These are phyloP conservation scores for Ericerus pela DNA, from an alignment of 1,140 invertebrate species.

Conservation along the genomic window DNA sequence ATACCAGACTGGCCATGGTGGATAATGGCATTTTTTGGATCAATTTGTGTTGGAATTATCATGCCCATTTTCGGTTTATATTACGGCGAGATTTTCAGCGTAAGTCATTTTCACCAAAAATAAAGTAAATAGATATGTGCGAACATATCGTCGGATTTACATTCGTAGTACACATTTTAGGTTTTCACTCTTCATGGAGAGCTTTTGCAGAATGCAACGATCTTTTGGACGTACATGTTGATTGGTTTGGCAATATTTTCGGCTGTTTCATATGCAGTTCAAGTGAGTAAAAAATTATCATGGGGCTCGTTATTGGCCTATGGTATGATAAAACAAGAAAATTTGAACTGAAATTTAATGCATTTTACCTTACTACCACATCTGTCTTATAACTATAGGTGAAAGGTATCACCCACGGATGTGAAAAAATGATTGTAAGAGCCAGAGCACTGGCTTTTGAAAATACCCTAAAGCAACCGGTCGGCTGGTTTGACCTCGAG, in stretches of 20 bases:
- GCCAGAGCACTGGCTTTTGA: constrained; percentile 46
- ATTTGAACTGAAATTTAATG: too few relatives aligned
- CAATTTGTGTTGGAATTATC: constrained; percentile 48
- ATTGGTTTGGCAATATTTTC: constrained; percentile 31
- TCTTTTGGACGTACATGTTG: constrained; percentile 42
- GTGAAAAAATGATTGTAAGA: constrained; percentile 51
- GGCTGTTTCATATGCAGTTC: constrained; percentile 30
- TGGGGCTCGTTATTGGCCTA: too few relatives aligned
- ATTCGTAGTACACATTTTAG: too few relatives aligned
- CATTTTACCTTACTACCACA: constrained; percentile 35
- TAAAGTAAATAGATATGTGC: too few relatives aligned
- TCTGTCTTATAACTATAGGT: constrained; percentile 22
- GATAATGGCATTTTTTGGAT: constrained; percentile 45
- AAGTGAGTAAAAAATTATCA: too few relatives aligned
- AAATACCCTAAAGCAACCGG: constrained; percentile 50
- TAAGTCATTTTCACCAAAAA: too few relatives aligned
- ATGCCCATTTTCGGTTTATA: constrained; percentile 63
- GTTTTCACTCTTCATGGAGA: too few relatives aligned
- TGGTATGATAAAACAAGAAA: too few relatives aligned
- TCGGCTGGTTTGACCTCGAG: constrained; percentile 58
- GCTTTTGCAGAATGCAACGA: constrained; percentile 30
- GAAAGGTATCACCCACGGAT: constrained; percentile 38
- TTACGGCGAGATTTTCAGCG: constrained; percentile 65
- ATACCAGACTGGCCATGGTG: constrained; percentile 55
- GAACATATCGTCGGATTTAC: too few relatives aligned